These are phyloP conservation scores for Chironomus tentans DNA, from an alignment of 2,888 invertebrate species.

Conservation along the genomic window DNA sequence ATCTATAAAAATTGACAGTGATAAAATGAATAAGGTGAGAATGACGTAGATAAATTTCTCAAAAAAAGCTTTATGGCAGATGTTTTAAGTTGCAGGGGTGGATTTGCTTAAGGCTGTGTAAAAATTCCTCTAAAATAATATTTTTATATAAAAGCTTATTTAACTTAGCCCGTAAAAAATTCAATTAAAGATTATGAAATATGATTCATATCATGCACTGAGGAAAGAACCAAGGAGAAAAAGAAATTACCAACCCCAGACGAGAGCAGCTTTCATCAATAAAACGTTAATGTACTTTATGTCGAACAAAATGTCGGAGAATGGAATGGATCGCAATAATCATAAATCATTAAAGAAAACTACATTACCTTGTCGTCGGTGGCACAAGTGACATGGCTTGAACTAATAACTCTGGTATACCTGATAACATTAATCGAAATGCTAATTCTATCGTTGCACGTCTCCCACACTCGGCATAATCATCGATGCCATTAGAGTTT, in stretches of 20 bases:
- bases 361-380: slow-evolving; percentile 46
- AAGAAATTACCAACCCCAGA: no score
- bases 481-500: slow-evolving; percentile 2
- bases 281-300: no score
- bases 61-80: neutral
- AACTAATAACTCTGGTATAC: slow-evolving; percentile 65
- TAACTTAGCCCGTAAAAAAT: no score
- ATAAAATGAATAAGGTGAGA: neutral
- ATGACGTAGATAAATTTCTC: neutral
- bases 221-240: no score
- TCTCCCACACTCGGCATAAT: slow-evolving; percentile 46
- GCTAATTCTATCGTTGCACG: slow-evolving; percentile 64
- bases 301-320: no score
- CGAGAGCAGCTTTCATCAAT: no score
- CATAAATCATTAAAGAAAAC: neutral
- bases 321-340: neutral
- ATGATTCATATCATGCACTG: no score
- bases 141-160: neutral
- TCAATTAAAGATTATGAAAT: no score
- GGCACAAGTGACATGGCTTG: slow-evolving; percentile 70
- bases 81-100: neutral
- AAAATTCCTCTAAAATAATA: neutral
- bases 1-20: slow-evolving; percentile 32
- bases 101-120: no score
- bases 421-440: slow-evolving; percentile 72